A percentile compares a stretch with the other conserved stretches of the same genome.
Evolutionary conservation across 2,888 invertebrate species (phyloP).

Genomic region (Agonopterix heracliana): DNA sequence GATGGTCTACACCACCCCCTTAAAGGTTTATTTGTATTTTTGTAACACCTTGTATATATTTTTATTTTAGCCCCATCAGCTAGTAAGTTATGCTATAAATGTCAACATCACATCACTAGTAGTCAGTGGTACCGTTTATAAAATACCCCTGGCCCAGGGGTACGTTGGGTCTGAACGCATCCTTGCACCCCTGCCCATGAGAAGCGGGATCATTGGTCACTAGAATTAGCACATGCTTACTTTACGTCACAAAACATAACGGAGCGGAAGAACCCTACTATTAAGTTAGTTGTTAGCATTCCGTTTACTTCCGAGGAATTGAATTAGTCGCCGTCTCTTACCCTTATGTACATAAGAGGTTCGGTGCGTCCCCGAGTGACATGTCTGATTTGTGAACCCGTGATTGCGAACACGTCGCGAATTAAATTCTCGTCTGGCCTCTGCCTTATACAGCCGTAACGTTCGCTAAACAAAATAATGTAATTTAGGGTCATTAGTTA

Average conservation of each 20-base stretch:
- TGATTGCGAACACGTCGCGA: slow-evolving; percentile 17
- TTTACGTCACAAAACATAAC: slow-evolving; percentile 19
- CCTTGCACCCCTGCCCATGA: too few relatives aligned
- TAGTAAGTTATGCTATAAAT: too few relatives aligned
- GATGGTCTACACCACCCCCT: too few relatives aligned
- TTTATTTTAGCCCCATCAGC: too few relatives aligned
- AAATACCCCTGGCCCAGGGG: too few relatives aligned
- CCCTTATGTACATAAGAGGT: slow-evolving; percentile 20
- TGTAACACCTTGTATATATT: too few relatives aligned
- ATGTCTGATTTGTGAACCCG: slow-evolving; percentile 13
- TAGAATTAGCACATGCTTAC: slow-evolving; percentile 31
- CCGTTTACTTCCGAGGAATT: slow-evolving; percentile 34
- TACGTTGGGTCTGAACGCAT: too few relatives aligned
- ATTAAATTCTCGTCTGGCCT: slow-evolving; percentile 16
- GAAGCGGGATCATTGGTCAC: not conserved
- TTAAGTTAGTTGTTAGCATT: slow-evolving; percentile 28
- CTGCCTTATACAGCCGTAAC: slow-evolving; percentile 8
- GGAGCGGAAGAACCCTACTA: not conserved
- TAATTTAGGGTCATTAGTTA: slow-evolving; percentile 12
- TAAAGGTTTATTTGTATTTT: too few relatives aligned
- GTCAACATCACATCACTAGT: too few relatives aligned
- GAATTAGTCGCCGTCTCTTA: slow-evolving; percentile 38
- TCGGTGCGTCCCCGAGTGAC: slow-evolving; percentile 7
- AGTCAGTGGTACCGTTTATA: too few relatives aligned
- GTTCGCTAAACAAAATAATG: slow-evolving; percentile 9